phyloP scores from a whole-genome alignment of 2,888 invertebrate species.

The Lottia scabra region DNA sequence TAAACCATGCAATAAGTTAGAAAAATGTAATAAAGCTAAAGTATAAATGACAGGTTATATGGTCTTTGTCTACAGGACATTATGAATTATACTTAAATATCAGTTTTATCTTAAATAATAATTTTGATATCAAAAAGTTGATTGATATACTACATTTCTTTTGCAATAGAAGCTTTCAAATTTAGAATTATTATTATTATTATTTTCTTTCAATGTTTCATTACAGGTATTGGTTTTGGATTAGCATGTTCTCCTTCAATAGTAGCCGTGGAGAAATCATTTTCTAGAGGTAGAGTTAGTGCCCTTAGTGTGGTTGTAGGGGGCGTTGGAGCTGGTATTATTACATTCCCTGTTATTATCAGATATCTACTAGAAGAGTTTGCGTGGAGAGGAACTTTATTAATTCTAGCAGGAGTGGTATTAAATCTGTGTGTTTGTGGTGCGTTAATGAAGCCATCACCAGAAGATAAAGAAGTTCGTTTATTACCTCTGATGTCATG shows the following conservation, averaged over 20 bases:
- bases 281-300: slow-evolving; percentile 52
- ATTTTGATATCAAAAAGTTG: too few species aligned
- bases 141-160: too few species aligned
- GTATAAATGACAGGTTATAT: too few species aligned
- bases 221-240: slow-evolving; percentile 60
- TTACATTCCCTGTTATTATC: slow-evolving; percentile 59
- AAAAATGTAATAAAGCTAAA: too few species aligned
- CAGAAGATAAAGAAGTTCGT: slow-evolving; percentile 41
- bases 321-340: slow-evolving; percentile 60
- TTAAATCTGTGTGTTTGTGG: slow-evolving; percentile 62
- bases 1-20: too few species aligned
- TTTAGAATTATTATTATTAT: too few species aligned
- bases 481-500: slow-evolving; percentile 57
- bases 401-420: slow-evolving; percentile 53
- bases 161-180: too few species aligned
- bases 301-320: slow-evolving; percentile 55
- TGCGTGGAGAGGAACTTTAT: slow-evolving; percentile 58
- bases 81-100: too few species aligned
- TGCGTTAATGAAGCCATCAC: slow-evolving; percentile 53
- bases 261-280: slow-evolving; percentile 60
- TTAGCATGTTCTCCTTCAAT: slow-evolving; percentile 62
- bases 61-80: too few species aligned
- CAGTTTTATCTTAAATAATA: too few species aligned
- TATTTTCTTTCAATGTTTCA: too few species aligned
- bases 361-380: slow-evolving; percentile 50